These are phyloP conservation scores for Saccostrea glomerata DNA, from an alignment of 1,140 invertebrate genomes.

Conservation along the genomic window DNA sequence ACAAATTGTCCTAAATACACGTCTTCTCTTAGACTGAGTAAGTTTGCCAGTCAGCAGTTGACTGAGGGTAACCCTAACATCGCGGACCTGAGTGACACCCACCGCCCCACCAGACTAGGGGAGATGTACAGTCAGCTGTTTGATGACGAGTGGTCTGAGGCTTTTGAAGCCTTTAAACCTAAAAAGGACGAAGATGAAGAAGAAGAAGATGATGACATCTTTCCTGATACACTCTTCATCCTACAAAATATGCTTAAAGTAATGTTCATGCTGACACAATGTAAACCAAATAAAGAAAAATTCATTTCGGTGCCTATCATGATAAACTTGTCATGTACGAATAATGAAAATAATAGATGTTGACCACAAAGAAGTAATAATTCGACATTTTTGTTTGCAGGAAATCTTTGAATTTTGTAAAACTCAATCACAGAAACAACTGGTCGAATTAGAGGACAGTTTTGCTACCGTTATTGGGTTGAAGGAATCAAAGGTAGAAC, in stretches of 20 bases:
- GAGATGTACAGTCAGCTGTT: conserved; percentile 47
- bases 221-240: not conserved
- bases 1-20: too few species aligned
- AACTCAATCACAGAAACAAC: not conserved
- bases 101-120: conserved; percentile 52
- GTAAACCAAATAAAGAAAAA: too few species aligned
- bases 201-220: conserved; percentile 21
- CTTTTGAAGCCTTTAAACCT: conserved; percentile 42
- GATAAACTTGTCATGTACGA: too few species aligned
- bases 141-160: conserved; percentile 55
- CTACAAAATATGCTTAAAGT: conserved; percentile 9
- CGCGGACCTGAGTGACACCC: conserved; percentile 48
- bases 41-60: conserved; percentile 45
- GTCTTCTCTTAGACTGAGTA: conserved; percentile 45
- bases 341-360: too few species aligned
- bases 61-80: conserved; percentile 50
- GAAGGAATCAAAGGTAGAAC: not conserved
- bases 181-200: conserved; percentile 16
- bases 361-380: too few species aligned
- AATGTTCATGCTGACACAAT: not conserved
- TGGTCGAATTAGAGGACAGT: not conserved
- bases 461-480: not conserved
- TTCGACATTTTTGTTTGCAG: not conserved
- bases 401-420: conserved; percentile 14
- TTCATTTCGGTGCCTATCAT: too few species aligned